Conservation (phyloP, 2,797 vertebrate genomes). For the Alca torda region DNA sequence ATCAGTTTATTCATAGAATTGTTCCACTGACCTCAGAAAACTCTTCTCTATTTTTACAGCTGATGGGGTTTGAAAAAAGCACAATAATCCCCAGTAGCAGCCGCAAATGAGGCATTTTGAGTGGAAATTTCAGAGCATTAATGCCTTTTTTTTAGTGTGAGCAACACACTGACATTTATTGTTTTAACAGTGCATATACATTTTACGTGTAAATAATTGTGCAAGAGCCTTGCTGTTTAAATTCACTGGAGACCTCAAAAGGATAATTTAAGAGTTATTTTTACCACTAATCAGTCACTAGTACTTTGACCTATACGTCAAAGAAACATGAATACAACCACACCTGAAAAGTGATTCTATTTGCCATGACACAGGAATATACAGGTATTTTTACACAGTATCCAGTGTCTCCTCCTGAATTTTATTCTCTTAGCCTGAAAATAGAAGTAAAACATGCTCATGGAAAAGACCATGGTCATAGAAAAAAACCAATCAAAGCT, state of each 20-base stretch:
- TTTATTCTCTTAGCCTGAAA: not conserved
- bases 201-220: not conserved
- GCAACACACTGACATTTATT: not conserved
- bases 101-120: not conserved
- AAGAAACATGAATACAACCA: not conserved
- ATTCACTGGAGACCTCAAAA: not conserved
- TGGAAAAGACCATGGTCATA: not conserved
- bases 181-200: not conserved
- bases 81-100: not conserved
- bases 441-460: not conserved
- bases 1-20: not conserved
- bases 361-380: not conserved
- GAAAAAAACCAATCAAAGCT: not conserved
- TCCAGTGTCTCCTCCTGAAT: not conserved
- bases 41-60: not conserved
- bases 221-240: not conserved
- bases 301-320: not conserved
- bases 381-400: not conserved
- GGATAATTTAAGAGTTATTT: not conserved
- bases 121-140: not conserved
- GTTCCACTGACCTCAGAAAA: not conserved
- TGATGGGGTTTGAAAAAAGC: not conserved
- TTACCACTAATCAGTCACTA: not conserved
- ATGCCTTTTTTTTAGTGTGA: not conserved
- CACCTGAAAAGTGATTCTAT: not conserved